Evolutionary conservation across 2,888 invertebrate genomes (phyloP), one percentile per base, ranked within the genome.

Genomic region (Erebia aethiops): DNA sequence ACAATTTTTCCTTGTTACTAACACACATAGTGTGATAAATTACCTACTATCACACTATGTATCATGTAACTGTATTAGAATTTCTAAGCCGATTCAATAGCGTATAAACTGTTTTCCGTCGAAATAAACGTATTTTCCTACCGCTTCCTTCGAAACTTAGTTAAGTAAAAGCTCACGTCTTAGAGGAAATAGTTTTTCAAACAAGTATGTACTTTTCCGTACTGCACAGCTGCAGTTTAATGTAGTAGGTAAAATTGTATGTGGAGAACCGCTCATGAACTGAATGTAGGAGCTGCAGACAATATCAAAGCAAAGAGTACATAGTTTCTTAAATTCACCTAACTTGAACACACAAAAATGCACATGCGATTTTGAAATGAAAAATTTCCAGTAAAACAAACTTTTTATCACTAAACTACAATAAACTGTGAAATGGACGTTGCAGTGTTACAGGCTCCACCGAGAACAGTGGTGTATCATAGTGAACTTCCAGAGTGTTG

Each of bases 121-220:
- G 21, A 11, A 49, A 49, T 62, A 49, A 62, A 46, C 46, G 62
- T 62, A 62, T 62, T 62, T 62, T 62, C 46, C 49, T 49, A 49
- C 62, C 49, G 46, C 62, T 46, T 62, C 49, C 16, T 49, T 14
- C 21, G 13, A 49, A 62, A 62, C 49, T 49, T 26, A 13, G 62
- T 62, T 62, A 21, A 62, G 62, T 49, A 49, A 49, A 49, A 62
- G 62, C 62, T 62, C 60, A 60, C 49, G 62, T 62, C 49, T 62
- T 49, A 49, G 49, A 62, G 14, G 62, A 62, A 46, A 62, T 62
- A 49, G 46, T 18, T 62, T 62, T 62, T 49, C 62, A 49, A 49
- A 46, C 46, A 49, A 58, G n/a, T 11, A 58, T 7, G 52, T 52
- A n/a, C 46, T 13, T 46, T 46, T 35, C 11, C 41, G 18, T 16